Percentiles rank a stretch among this genome's conserved stretches.
These are phyloP conservation scores for Pteria penguin DNA, from an alignment of 2,888 invertebrate species.

Conservation along the genomic window DNA sequence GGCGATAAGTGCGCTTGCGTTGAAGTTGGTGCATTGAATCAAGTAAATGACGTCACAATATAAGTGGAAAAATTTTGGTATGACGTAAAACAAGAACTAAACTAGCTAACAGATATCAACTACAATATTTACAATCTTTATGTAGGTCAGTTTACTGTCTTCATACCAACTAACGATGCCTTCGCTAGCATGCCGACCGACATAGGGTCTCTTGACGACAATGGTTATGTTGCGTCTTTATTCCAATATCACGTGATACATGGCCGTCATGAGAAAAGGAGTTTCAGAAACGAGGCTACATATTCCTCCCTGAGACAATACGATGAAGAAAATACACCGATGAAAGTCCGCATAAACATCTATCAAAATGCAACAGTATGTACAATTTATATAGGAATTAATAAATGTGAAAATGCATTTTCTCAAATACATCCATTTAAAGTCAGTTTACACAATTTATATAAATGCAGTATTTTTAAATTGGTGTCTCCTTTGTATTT, in stretches of 20 bases:
- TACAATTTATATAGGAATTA: no score
- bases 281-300: slow-evolving; percentile 12
- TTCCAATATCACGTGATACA: slow-evolving; percentile 24
- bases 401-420: background rate
- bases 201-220: background rate
- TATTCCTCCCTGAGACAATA: background rate
- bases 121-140: background rate
- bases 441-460: no score
- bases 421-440: no score
- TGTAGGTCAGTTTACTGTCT: slow-evolving; percentile 25
- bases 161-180: slow-evolving; percentile 33
- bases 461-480: background rate
- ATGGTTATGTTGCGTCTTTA: background rate
- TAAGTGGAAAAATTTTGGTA: no score
- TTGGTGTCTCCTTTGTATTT: no score
- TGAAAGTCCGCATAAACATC: slow-evolving; percentile 21
- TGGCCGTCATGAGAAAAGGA: slow-evolving; percentile 6
- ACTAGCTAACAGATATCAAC: no score
- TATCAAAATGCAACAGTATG: slow-evolving; percentile 24
- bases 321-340: background rate
- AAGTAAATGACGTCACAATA: no score
- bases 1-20: no score
- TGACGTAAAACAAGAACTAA: no score
- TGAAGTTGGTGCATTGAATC: no score
- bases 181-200: slow-evolving; percentile 22